Conservation (phyloP, 2,888 invertebrate genomes). For the Poecilus cupreus region DNA sequence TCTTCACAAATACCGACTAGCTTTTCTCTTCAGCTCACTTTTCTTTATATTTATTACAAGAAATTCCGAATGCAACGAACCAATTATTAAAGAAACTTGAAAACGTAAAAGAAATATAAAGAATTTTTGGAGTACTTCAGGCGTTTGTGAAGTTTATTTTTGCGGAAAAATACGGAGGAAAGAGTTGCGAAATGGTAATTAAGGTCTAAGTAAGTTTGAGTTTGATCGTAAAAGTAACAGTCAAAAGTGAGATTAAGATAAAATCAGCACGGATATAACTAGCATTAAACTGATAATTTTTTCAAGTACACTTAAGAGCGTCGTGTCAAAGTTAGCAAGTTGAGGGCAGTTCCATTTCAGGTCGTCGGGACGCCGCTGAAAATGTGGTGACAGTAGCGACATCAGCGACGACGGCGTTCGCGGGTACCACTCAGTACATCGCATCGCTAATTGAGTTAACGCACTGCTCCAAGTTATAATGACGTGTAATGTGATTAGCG, state of each 20-base stretch:
- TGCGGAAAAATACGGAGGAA: neutral
- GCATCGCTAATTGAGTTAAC: conserved; percentile 68
- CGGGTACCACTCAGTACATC: conserved; percentile 61
- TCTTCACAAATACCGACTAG: neutral
- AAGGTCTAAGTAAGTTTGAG: neutral
- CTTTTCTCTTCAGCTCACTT: neutral
- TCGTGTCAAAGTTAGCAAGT: neutral
- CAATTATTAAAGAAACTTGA: neutral
- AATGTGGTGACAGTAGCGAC: conserved; percentile 32
- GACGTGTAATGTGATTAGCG: conserved; percentile 76
- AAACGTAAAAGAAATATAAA: neutral
- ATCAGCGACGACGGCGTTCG: conserved; percentile 25
- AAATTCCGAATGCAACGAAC: neutral
- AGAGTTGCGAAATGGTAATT: conserved; percentile 10
- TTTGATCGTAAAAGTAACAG: neutral
- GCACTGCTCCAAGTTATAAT: conserved; percentile 70
- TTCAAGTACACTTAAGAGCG: neutral
- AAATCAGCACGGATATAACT: conserved; percentile 18
- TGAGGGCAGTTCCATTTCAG: neutral
- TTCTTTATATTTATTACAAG: neutral
- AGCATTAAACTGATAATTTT: conserved; percentile 28
- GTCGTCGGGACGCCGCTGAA: neutral
- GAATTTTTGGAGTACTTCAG: neutral
- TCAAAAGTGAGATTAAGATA: conserved; percentile 31
- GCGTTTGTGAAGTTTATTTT: neutral